Conservation (phyloP, 2,888 invertebrate genomes). For the Idaea aversata region DNA sequence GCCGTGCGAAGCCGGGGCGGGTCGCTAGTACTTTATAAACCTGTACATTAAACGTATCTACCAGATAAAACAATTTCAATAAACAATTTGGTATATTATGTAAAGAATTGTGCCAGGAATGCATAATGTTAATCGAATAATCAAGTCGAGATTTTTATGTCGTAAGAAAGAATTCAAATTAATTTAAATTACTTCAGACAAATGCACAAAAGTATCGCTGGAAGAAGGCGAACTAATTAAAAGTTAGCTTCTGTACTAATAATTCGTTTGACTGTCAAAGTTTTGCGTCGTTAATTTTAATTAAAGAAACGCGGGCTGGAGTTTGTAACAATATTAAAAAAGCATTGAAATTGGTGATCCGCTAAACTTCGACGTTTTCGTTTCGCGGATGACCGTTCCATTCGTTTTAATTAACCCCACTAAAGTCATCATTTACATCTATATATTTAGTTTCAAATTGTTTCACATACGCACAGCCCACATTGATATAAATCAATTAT, state of each 20-base stretch:
- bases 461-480: conserved; percentile 19
- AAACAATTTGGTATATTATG: conserved; percentile 8
- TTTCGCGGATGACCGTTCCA: conserved; percentile 71
- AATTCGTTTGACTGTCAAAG: conserved; percentile 80
- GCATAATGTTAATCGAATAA: conserved; percentile 32
- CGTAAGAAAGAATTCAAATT: conserved; percentile 65
- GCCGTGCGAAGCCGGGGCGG: no score
- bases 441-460: conserved; percentile 39
- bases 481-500: conserved; percentile 65
- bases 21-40: conserved; percentile 40
- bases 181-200: conserved; percentile 70
- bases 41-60: conserved; percentile 31
- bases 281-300: conserved; percentile 80
- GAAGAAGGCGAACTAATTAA: conserved; percentile 77
- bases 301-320: conserved; percentile 76
- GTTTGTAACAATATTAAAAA: conserved; percentile 76
- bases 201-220: conserved; percentile 75
- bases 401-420: conserved; percentile 78
- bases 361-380: conserved; percentile 74
- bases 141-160: conserved; percentile 37
- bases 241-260: conserved; percentile 78
- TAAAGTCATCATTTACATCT: conserved; percentile 57
- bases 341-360: conserved; percentile 79
- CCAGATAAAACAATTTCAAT: conserved; percentile 29
- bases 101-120: conserved; percentile 22